These are phyloP conservation scores for Notarius lentiginosus DNA, from an alignment of 2,113 vertebrate species.

Conservation along the genomic window DNA sequence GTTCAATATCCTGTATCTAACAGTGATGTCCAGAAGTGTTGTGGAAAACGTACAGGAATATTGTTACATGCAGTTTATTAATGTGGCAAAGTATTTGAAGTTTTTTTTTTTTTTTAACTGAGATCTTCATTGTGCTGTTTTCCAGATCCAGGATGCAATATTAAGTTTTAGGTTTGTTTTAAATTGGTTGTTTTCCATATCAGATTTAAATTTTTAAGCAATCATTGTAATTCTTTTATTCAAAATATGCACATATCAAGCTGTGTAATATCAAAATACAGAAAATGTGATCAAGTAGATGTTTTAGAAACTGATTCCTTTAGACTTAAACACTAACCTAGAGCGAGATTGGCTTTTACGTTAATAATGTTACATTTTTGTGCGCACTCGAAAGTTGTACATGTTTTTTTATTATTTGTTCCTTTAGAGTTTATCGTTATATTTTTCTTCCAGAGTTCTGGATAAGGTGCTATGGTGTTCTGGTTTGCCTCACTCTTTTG, in stretches of 20 bases:
- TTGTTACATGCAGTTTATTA: conserved; percentile 61
- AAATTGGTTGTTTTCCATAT: background rate
- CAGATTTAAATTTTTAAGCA: background rate
- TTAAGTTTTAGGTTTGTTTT: conserved; percentile 4
- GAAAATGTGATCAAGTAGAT: background rate
- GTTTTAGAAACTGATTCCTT: background rate
- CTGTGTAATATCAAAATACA: background rate
- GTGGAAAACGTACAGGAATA: conserved; percentile 69
- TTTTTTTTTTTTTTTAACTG: background rate
- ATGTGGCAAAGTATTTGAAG: conserved; percentile 36
- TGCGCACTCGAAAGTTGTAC: background rate
- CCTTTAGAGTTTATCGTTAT: background rate
- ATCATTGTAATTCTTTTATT: background rate
- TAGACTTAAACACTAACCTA: conserved; percentile 7
- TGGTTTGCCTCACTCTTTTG: conserved; percentile 28
- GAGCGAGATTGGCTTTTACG: background rate
- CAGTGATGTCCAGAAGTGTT: conserved; percentile 70
- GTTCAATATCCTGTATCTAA: conserved; percentile 81
- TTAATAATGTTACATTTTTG: background rate
- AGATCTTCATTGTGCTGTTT: conserved; percentile 10
- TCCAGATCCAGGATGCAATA: background rate
- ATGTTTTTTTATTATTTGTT: background rate
- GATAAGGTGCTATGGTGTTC: conserved; percentile 44
- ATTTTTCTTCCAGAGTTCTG: conserved; percentile 10
- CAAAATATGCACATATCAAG: conserved; percentile 9